Evolutionary conservation across 2,888 invertebrate genomes (phyloP).

Genomic region (Macrosoma leucophasiata): DNA sequence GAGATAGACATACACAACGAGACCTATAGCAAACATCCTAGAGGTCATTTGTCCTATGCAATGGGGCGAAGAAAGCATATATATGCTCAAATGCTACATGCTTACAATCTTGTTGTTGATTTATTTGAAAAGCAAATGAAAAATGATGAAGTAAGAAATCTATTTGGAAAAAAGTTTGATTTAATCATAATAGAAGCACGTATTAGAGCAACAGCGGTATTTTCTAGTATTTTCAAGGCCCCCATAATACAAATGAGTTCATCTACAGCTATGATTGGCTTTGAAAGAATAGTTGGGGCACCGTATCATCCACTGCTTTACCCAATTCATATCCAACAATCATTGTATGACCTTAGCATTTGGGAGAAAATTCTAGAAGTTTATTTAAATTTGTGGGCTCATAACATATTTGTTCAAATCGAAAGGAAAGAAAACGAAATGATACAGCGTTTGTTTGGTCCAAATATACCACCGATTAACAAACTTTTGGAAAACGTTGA

Average conservation of each 20-base stretch:
- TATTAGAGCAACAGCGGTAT: slow-evolving; percentile 21
- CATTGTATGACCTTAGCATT: slow-evolving; percentile 30
- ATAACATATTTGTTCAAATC: not conserved
- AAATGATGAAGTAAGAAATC: slow-evolving; percentile 26
- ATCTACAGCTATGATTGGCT: slow-evolving; percentile 24
- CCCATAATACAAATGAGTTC: slow-evolving; percentile 42
- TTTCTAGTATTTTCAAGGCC: slow-evolving; percentile 33
- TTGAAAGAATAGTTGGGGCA: slow-evolving; percentile 31
- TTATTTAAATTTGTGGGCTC: slow-evolving; percentile 12
- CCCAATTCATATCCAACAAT: slow-evolving; percentile 24
- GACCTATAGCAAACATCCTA: slow-evolving; percentile 29
- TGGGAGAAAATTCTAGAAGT: slow-evolving; percentile 35
- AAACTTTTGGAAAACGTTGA: slow-evolving; percentile 33
- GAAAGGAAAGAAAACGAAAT: slow-evolving; percentile 17
- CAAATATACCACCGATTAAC: slow-evolving; percentile 23
- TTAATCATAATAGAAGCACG: slow-evolving; percentile 37
- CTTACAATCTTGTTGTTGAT: not conserved
- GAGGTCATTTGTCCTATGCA: not conserved
- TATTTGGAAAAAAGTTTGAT: slow-evolving; percentile 36
- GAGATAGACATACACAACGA: slow-evolving; percentile 41
- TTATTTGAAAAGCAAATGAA: slow-evolving; percentile 27
- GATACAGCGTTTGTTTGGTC: slow-evolving; percentile 27
- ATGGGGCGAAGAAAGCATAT: not conserved
- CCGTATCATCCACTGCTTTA: slow-evolving; percentile 36
- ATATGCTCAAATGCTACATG: not conserved